These are phyloP conservation scores for Drosophila sturtevanti DNA, from an alignment of 1,140 invertebrate genomes.

Conservation along the genomic window DNA sequence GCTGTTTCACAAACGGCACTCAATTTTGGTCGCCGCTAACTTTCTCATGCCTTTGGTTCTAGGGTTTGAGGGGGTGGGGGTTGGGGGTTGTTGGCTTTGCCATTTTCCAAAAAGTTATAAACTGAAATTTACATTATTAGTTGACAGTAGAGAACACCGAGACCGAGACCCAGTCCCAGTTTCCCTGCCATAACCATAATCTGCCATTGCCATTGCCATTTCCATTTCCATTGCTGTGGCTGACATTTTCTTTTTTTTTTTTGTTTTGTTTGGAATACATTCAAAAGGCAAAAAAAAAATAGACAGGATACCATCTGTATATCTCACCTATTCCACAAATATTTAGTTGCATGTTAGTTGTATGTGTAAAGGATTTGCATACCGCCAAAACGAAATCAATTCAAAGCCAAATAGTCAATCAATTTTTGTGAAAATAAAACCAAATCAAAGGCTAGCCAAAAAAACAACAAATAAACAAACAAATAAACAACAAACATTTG, in stretches of 20 bases:
- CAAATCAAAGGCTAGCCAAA: conserved; percentile 21
- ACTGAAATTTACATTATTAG: conserved; percentile 65
- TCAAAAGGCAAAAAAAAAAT: neutral
- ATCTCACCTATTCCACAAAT: conserved; percentile 4
- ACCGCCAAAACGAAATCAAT: conserved; percentile 56
- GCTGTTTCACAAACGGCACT: conserved; percentile 72
- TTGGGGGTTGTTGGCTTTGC: neutral
- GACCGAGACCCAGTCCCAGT: neutral
- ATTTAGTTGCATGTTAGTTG: neutral
- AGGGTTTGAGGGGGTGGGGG: neutral
- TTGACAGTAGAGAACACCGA: neutral
- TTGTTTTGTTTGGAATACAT: neutral
- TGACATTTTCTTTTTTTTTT: neutral
- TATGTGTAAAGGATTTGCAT: conserved; percentile 48
- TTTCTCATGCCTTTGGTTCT: neutral
- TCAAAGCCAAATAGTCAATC: conserved; percentile 74
- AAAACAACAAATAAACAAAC: conserved; percentile 10
- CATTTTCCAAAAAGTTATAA: conserved; percentile 53
- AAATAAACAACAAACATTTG: conserved; percentile 36
- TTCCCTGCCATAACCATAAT: neutral
- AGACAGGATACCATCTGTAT: neutral
- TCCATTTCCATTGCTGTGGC: neutral
- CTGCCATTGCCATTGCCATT: neutral
- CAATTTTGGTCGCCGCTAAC: conserved; percentile 65
- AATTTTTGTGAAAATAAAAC: conserved; percentile 56